A percentile compares a stretch with the other conserved stretches of the same genome.
These are phyloP conservation scores for Astyanax mexicanus DNA, from an alignment of 2,797 vertebrate genomes.

Conservation along the genomic window DNA sequence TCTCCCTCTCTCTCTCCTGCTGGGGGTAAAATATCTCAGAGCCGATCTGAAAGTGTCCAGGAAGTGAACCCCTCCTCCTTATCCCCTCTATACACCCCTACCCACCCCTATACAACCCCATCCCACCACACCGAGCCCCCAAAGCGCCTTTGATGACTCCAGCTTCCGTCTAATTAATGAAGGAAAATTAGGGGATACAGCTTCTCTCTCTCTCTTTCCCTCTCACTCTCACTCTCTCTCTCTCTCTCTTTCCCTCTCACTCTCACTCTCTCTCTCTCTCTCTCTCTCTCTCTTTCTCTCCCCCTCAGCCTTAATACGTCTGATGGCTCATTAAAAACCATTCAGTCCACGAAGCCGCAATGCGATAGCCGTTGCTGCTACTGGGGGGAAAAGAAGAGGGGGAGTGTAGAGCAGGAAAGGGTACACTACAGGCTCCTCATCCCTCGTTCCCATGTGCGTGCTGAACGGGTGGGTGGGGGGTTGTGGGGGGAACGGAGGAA, in stretches of 20 bases:
- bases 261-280: neutral
- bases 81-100: conserved; percentile 33
- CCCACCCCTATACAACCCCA: conserved; percentile 33
- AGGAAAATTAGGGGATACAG: conserved; percentile 21
- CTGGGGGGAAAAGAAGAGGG: conserved; percentile 36
- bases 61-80: conserved; percentile 48
- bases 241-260: conserved; percentile 11
- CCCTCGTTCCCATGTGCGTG: neutral
- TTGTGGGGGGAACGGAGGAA: neutral
- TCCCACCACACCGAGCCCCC: conserved; percentile 48
- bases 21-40: conserved; percentile 26
- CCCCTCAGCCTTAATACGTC: conserved; percentile 61
- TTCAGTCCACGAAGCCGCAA: conserved; percentile 53
- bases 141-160: conserved; percentile 65
- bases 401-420: neutral
- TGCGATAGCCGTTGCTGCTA: conserved; percentile 52
- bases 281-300: neutral
- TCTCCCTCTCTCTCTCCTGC: neutral
- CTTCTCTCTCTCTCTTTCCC: too few relatives aligned
- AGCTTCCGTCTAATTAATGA: conserved; percentile 68
- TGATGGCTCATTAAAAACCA: conserved; percentile 69
- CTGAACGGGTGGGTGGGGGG: neutral
- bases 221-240: neutral
- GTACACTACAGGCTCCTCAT: neutral
- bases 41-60: conserved; percentile 43